phyloP scores from a whole-genome alignment of 2,888 invertebrate species.

The Watsonalla binaria region DNA sequence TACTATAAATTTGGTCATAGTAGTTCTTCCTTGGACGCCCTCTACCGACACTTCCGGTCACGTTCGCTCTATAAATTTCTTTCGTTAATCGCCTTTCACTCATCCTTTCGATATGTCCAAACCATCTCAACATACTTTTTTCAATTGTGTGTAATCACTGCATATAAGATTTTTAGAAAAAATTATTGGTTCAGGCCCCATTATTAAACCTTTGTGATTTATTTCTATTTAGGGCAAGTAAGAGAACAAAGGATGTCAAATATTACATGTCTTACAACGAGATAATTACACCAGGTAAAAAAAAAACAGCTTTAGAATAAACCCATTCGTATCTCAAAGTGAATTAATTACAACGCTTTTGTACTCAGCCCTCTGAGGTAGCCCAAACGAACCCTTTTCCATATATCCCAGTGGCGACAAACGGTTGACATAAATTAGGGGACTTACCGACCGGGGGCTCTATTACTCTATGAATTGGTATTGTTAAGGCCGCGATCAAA shows the following conservation, averaged over 20 bases:
- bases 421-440: constrained; percentile 20
- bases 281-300: neutral
- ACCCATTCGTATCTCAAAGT: neutral
- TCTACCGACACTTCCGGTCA: too few relatives aligned
- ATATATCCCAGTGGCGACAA: constrained; percentile 15
- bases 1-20: too few relatives aligned
- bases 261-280: neutral
- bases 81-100: too few relatives aligned
- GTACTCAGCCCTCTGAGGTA: neutral
- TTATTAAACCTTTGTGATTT: too few relatives aligned
- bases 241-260: neutral
- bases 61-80: too few relatives aligned
- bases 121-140: too few relatives aligned
- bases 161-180: too few relatives aligned
- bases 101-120: too few relatives aligned
- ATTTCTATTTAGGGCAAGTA: too few relatives aligned
- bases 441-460: constrained; percentile 13
- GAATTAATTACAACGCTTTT: neutral
- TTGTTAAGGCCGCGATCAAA: constrained; percentile 1
- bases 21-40: too few relatives aligned
- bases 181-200: too few relatives aligned
- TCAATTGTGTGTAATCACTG: too few relatives aligned
- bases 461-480: constrained; percentile 1
- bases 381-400: constrained; percentile 1
- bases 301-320: neutral